phyloP scores from a whole-genome alignment of 2,113 vertebrate genomes.

The Dissostichus mawsoni region DNA sequence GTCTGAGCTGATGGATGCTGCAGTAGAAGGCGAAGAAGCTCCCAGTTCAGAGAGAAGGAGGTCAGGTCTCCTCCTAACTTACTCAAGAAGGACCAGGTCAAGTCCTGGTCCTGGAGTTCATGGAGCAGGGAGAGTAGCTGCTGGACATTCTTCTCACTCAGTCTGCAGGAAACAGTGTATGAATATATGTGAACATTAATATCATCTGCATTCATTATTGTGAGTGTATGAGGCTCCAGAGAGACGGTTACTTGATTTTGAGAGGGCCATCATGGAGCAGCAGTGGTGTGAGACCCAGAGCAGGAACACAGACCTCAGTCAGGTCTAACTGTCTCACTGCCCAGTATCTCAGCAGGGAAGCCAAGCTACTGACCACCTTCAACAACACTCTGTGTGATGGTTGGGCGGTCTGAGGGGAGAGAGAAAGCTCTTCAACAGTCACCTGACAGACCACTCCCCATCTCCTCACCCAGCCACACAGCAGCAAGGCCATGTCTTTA shows the following conservation, averaged over 20 bases:
- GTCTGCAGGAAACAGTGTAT: constrained; percentile 1
- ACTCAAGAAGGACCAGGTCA: constrained; percentile 11
- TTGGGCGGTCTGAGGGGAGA: accelerated
- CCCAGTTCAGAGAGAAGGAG: constrained; percentile 12
- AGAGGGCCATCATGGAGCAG: constrained; percentile 46
- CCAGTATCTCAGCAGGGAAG: constrained; percentile 48
- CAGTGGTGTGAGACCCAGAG: constrained; percentile 29
- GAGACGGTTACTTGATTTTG: constrained; percentile 31
- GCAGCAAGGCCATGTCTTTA: background rate
- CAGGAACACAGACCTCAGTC: constrained; percentile 32
- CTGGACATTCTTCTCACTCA: constrained; percentile 3
- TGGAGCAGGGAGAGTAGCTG: constrained; percentile 9
- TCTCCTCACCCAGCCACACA: constrained; percentile 39
- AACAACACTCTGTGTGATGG: constrained; percentile 9
- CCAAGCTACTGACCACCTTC: constrained; percentile 34
- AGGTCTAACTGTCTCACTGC: constrained; percentile 16
- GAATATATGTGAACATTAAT: background rate
- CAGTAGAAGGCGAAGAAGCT: constrained; percentile 38
- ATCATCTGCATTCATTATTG: accelerated
- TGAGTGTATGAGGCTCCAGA: background rate
- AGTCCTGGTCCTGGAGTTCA: constrained; percentile 30
- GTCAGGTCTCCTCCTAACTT: constrained; percentile 22
- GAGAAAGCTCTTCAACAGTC: constrained; percentile 13
- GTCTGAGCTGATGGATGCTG: constrained; percentile 11
- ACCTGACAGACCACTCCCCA: background rate